Evolutionary conservation across 2,113 vertebrate species (phyloP), one percentile per base, ranked within the genome.

Genomic region (Callipepla squamata): DNA sequence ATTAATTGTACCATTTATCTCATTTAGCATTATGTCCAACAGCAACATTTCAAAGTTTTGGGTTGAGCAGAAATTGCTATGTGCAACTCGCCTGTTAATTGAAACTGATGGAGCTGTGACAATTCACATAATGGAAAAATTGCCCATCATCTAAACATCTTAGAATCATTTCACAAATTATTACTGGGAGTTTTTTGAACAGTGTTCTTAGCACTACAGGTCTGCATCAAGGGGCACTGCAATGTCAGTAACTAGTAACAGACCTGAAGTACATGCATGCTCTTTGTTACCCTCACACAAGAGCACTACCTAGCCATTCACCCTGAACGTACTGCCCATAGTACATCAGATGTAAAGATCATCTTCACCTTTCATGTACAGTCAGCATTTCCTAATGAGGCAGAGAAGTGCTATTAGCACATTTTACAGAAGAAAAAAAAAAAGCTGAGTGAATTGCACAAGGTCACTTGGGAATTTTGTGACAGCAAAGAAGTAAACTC

Each of bases 1-100:
- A 68, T 59, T 38, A 89, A 59, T 65, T 80, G 58, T 69, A 80
- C 25, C 34, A 48, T 65, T 53, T 48, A 83, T 67, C 53, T 30
- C 47, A 91, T 62, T 76, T 63, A 45, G 80, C 80, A 20, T 34
- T 87, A 89, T 76, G 26, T 72, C 75, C 61, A 89, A 40, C 75
- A 57, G 63, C 61, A 92, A 94, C 77, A 70, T 50, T 42, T 93
- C 77, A 58, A 85, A 92, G 57, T 68, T 92, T 85, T 84, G 80
- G 51, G 77, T 82, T 67, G 30, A 66, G 47, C 67, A 90, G 68
- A 74, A 83, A 92, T 45, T 51, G 59, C 32, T 67, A 59, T 9
- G 83, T 28, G 68, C 19, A 93, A 80, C n/a, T 53, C 90, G 76
- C 63, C 73, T 38, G 30, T 30, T 63, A 63, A 93, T 69, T 66